phyloP scores from a whole-genome alignment of 2,113 vertebrate genomes.

The Chaetorhynchus papuensis region DNA sequence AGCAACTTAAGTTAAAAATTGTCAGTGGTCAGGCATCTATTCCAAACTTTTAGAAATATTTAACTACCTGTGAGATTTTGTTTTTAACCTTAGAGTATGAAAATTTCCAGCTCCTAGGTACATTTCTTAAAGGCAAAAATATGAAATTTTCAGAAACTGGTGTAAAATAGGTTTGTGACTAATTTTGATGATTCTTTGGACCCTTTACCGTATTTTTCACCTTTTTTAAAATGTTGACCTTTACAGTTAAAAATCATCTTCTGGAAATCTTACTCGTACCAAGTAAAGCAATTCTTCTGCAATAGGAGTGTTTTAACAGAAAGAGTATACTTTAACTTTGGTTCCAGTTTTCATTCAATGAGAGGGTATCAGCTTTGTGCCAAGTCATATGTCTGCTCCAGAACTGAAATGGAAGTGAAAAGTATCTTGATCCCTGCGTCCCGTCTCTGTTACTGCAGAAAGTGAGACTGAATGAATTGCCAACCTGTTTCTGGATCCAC shows the following conservation, averaged over 20 bases:
- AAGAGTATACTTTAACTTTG: not conserved
- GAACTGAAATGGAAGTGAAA: not conserved
- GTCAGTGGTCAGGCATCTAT: not conserved
- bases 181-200: not conserved
- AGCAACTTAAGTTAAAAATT: not conserved
- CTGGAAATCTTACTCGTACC: not conserved
- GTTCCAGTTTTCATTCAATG: not conserved
- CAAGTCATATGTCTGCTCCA: not conserved
- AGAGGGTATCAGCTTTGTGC: fast-evolving
- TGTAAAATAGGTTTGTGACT: not conserved
- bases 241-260: not conserved
- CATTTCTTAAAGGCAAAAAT: not conserved
- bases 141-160: not conserved
- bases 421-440: not conserved
- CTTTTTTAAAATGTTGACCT: not conserved
- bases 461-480: not conserved
- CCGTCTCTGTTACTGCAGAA: not conserved
- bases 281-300: not conserved
- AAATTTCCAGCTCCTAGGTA: not conserved
- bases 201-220: not conserved
- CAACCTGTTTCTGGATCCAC: slow-evolving; percentile 95
- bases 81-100: not conserved
- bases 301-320: not conserved
- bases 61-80: not conserved
- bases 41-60: not conserved